Base-by-base conservation (phyloP, 2,113 vertebrate genomes). In the Heliornis fulica region DNA sequence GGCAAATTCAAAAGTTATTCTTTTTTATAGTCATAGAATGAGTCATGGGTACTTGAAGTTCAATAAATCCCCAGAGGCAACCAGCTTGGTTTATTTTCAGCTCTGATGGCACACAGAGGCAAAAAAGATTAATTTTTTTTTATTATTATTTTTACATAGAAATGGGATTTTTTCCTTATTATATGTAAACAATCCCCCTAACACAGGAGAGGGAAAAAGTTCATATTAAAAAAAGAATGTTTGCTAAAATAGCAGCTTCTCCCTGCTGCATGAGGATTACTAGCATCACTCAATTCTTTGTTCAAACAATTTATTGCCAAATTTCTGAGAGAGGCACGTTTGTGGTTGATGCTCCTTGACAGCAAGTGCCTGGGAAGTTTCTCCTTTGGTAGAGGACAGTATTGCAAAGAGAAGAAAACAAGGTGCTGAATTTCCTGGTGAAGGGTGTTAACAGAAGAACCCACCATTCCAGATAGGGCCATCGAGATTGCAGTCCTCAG, bases 31-130 rank as follows among this genome's bases (percentile, higher is more conserved):
- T 87, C 56, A 63, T 23, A 23, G 72, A 93, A 83, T 79, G 74
- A 92, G 77, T 91, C 80, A 87, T 2, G 40, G 70, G 66, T 34
- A 79, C 50, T 90, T 87, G 69, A 89, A 87, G 28, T 89, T 90
- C 64, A 56, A 48, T 57, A 95, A 95, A 95, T 90, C 80, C 90
- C 85, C 65, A 65, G 63, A 91, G 78, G 74, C 75, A 81, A 29
- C 29, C 70, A 83, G 71, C 48, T 94, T 80, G 53, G 71, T 86
- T 93, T 90, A 95, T 94, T 97, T 97, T 95, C 87, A 90, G 91
- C 71, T 95, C 70, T n/a, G 10, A 51, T 74, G 54, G 53, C 46
- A 81, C 64, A 78, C 5, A 71, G 38, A 78, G 11, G 10, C 29
- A 17, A 80, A 29, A 31, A 41, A 40, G n/a, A n/a, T n/a, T n/a